Evolutionary conservation across 1,140 invertebrate species (phyloP), one percentile per base, ranked within the genome.

Genomic region (Varroa destructor): DNA sequence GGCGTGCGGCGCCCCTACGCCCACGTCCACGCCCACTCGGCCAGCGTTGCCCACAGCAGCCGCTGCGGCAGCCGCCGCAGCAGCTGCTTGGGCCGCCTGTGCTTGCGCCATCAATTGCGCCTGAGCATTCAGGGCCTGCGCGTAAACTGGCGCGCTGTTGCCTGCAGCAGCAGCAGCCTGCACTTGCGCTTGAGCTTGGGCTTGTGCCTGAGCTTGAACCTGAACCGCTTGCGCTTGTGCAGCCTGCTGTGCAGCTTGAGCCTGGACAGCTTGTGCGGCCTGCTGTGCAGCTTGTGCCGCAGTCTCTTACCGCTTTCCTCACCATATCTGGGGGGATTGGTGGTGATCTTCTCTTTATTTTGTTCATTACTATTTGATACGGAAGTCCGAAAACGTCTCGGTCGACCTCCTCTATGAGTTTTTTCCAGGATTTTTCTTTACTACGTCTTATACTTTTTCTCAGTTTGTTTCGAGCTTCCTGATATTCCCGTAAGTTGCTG

Each of bases 21-120:
- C 61, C 12, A 67, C 61, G 61, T 46, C 61, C 61, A 67, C 61
- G 12, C 61, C 61, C 10, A 67, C 37, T 37, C n/a, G 12, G 40
- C 61, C 61, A 40, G 61, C 61, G 61, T 67, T 67, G 61, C 36
- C 46, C 61, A 40, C 61, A 46, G 57, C 40, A 37, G 61, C 37
- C 40, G 61, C 46, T 67, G 61, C 46, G 40, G 61, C 61, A 14
- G 61, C 61, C 46, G 61, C 61, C 40, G 61, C 61, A 43, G 61
- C 61, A 43, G 61, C 61, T 40, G 61, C 46, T 67, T 40, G 46
- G 8, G 46, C 46, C 46, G 46, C 46, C 46, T 67, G 61, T 67
- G 40, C 40, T 40, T 67, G 61, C 46, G 46, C 40, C 61, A 67
- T 43, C 61, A 67, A 46, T 46, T 67, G 61, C 61, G 61, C 61